Evolutionary conservation across 2,888 invertebrate genomes (phyloP).

Genomic region (Limnephilus auricula): DNA sequence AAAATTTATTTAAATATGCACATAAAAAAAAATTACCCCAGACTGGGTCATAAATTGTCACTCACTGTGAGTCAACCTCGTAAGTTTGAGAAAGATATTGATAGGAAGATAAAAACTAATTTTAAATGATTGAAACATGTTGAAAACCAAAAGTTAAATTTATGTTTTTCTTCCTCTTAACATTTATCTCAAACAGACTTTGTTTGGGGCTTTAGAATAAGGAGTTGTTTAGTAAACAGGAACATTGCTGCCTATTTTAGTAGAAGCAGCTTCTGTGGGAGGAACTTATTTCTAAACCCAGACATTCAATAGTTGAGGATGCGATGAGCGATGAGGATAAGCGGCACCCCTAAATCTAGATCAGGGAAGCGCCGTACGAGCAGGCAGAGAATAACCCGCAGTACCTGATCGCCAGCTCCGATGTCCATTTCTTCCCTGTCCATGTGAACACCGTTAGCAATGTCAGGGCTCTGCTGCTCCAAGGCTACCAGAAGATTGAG

Average conservation of each 20-base stretch:
- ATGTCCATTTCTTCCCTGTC: conserved; percentile 92
- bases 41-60: not conserved
- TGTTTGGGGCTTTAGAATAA: not conserved
- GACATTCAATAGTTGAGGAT: not conserved
- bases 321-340: not conserved
- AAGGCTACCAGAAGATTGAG: conserved; percentile 99
- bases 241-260: not conserved
- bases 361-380: not conserved
- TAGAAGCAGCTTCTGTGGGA: not conserved
- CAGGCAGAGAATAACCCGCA: conserved; percentile 66
- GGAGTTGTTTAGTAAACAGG: not conserved
- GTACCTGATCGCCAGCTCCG: conserved; percentile 99
- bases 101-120: not conserved
- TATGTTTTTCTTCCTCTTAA: not conserved
- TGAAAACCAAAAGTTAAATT: not conserved
- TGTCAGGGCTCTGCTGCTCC: conserved; percentile 97
- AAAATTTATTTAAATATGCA: not conserved
- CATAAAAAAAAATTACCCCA: not conserved
- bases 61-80: not conserved
- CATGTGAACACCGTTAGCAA: conserved; percentile 95
- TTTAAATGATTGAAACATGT: not conserved
- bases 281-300: not conserved
- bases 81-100: not conserved
- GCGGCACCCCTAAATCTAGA: not conserved
- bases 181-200: not conserved